These are phyloP conservation scores for Archocentrus centrarchus DNA, from an alignment of 2,113 vertebrate species.

Conservation along the genomic window DNA sequence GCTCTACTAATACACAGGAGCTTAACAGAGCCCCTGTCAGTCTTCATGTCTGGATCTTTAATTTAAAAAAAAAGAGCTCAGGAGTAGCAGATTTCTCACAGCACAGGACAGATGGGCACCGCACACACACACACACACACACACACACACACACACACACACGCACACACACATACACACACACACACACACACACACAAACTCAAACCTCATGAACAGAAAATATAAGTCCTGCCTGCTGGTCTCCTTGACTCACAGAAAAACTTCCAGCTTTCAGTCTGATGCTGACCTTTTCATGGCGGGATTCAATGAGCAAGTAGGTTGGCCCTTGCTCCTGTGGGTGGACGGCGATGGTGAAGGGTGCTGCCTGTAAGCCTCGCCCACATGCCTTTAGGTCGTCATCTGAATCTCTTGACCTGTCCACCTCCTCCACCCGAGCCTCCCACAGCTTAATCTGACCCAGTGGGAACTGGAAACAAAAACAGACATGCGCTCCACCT, in stretches of 20 bases:
- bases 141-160: too few species aligned
- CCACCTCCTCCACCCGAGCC: slow-evolving; percentile 92
- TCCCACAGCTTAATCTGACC: slow-evolving; percentile 97
- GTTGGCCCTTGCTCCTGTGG: slow-evolving; percentile 91
- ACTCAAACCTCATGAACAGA: not conserved
- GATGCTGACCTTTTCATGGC: slow-evolving; percentile 88
- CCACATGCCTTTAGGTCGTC: slow-evolving; percentile 88
- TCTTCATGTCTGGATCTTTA: too few species aligned
- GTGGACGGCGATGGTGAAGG: slow-evolving; percentile 89
- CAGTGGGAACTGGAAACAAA: slow-evolving; percentile 88
- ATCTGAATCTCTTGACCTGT: slow-evolving; percentile 89
- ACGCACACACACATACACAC: too few species aligned
- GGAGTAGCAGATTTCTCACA: not conserved
- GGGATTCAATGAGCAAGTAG: slow-evolving; percentile 91
- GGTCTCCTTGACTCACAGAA: fast-evolving
- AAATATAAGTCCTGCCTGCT: not conserved
- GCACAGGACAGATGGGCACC: not conserved
- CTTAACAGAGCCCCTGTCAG: too few species aligned
- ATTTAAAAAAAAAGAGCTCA: not conserved
- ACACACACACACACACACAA: not conserved
- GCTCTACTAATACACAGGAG: not conserved
- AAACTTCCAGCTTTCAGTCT: not conserved
- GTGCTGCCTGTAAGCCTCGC: slow-evolving; percentile 83
- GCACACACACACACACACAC: too few species aligned
- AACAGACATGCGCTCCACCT: not conserved